Percentiles rank a stretch among this genome's conserved stretches.
These are phyloP conservation scores for Nesogale talazaci DNA, from an alignment of 2,113 vertebrate genomes.

Conservation along the genomic window DNA sequence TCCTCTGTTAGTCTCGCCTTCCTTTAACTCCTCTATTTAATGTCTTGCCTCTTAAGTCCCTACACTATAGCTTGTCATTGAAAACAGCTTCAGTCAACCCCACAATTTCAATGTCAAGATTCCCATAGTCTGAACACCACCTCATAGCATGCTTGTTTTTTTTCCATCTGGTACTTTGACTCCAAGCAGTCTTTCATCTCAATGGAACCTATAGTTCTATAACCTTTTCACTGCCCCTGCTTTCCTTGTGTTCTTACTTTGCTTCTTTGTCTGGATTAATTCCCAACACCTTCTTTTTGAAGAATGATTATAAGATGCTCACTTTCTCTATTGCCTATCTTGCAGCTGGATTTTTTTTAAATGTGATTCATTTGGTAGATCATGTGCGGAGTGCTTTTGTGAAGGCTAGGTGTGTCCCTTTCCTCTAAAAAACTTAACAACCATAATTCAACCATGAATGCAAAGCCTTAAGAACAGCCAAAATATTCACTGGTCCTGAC, in stretches of 20 bases:
- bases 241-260: background rate
- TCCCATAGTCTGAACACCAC: background rate
- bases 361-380: constrained; percentile 23
- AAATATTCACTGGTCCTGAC: background rate
- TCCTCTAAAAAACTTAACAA: background rate
- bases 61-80: no score
- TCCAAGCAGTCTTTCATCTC: background rate
- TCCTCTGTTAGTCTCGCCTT: background rate
- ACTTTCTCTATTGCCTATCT: background rate
- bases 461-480: background rate
- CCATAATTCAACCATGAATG: background rate
- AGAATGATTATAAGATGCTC: background rate
- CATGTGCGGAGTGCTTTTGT: background rate
- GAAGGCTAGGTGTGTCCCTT: background rate
- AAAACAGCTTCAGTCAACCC: background rate
- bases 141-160: background rate
- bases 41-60: background rate
- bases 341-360: constrained; percentile 15
- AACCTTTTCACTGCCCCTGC: background rate
- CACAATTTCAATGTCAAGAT: background rate
- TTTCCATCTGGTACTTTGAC: background rate
- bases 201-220: background rate
- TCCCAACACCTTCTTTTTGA: background rate
- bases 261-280: background rate
- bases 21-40: background rate